Conservation (phyloP, 2,113 vertebrate genomes). For the Egretta garzetta region DNA sequence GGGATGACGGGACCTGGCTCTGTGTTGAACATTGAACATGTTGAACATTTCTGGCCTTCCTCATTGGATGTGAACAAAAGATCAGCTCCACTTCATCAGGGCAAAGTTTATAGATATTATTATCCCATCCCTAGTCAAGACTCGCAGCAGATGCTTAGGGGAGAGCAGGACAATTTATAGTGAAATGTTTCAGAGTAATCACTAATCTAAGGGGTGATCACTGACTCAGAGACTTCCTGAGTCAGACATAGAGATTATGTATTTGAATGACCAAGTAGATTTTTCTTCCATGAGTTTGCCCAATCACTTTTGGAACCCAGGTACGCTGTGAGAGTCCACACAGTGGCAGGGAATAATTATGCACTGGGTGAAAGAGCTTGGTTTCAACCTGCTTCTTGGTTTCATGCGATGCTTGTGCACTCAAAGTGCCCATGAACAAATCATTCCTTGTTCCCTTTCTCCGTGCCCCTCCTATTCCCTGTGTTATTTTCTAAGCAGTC, state of each 20-base stretch:
- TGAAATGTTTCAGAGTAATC: neutral
- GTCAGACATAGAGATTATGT: fast-evolving
- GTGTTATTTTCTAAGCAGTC: neutral
- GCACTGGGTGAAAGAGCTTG: neutral
- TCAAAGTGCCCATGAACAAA: neutral
- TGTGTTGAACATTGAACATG: too few species aligned
- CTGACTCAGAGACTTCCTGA: neutral
- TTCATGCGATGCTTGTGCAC: neutral
- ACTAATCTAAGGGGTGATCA: neutral
- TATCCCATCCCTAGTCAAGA: neutral
- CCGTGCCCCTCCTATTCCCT: neutral
- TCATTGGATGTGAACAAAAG: neutral
- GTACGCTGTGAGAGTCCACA: neutral
- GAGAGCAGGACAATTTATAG: neutral
- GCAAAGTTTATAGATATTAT: neutral
- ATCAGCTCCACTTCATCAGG: neutral
- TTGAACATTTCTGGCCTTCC: neutral
- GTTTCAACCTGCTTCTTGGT: neutral
- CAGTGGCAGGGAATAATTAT: neutral
- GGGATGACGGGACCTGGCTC: neutral
- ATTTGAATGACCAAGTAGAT: neutral
- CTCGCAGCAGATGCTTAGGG: neutral
- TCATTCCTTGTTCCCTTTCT: neutral
- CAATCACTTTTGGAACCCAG: neutral
- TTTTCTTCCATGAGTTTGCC: neutral